Conservation (phyloP, 2,888 invertebrate genomes). For the Pasiphila rectangulata region DNA sequence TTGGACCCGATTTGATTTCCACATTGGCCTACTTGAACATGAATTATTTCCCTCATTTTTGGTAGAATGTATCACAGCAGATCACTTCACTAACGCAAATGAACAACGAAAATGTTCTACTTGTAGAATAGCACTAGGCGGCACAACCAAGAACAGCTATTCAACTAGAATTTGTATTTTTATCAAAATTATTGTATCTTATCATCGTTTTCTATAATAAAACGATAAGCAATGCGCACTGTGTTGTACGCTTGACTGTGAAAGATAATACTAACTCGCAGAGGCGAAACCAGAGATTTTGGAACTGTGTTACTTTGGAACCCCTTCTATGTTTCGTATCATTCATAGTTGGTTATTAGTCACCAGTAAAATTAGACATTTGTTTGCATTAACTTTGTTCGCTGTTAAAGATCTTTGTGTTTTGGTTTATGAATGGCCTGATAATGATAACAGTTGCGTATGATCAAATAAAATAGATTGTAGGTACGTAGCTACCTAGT, state of each 20-base stretch:
- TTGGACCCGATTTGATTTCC: conserved; percentile 97
- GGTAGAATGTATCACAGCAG: neutral
- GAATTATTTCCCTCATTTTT: conserved; percentile 96
- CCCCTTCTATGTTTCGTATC: neutral
- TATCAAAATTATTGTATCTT: conserved; percentile 31
- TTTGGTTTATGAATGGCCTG: neutral
- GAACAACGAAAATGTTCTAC: neutral
- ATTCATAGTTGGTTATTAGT: neutral
- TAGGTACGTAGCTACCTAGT: no score
- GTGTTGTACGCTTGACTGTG: no score
- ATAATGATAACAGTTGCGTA: no score
- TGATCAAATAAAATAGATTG: no score
- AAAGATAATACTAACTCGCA: neutral
- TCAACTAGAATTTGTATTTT: conserved; percentile 14
- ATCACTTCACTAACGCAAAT: neutral
- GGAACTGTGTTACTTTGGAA: neutral
- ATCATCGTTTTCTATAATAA: conserved; percentile 28
- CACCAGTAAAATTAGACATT: neutral
- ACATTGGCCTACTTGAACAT: conserved; percentile 95
- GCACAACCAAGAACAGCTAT: conserved; percentile 3
- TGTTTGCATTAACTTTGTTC: neutral
- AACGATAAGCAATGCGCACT: conserved; percentile 13
- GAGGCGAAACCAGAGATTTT: neutral
- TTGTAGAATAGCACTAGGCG: conserved; percentile 2
- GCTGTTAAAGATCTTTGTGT: neutral